A percentile compares a stretch with the other conserved stretches of the same genome.
These are phyloP conservation scores for Steromphala cineraria DNA, from an alignment of 2,888 invertebrate species.

Conservation along the genomic window DNA sequence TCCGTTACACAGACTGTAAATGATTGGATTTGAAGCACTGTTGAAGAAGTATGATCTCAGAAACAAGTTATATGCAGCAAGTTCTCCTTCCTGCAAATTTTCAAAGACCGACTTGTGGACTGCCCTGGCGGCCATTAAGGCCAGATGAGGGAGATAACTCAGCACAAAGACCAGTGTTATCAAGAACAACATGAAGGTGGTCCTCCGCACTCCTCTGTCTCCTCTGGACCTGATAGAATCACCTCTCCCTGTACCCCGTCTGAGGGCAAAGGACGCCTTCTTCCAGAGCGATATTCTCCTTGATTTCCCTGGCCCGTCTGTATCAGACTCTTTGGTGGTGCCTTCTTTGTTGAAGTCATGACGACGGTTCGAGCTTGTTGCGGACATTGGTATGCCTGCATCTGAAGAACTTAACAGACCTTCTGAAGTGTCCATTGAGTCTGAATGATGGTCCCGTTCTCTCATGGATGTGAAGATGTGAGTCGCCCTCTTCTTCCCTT, in stretches of 20 bases:
- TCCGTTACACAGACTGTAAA: slow-evolving; percentile 52
- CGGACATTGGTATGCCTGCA: not conserved
- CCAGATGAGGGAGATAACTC: slow-evolving; percentile 43
- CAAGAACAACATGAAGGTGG: slow-evolving; percentile 48
- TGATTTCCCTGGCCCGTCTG: not conserved
- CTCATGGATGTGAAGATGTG: too few relatives aligned
- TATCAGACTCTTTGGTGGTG: not conserved
- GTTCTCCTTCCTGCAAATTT: slow-evolving; percentile 30
- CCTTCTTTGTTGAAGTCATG: not conserved
- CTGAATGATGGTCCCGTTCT: not conserved
- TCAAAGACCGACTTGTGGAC: slow-evolving; percentile 38
- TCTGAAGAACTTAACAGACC: not conserved
- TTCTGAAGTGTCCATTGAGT: not conserved
- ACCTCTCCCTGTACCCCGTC: not conserved
- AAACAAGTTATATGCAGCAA: slow-evolving; percentile 45
- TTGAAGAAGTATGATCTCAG: slow-evolving; percentile 50
- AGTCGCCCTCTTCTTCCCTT: too few relatives aligned
- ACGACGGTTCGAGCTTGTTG: not conserved
- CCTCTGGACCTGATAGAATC: not conserved
- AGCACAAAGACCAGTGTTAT: slow-evolving; percentile 46
- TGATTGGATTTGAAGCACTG: slow-evolving; percentile 53
- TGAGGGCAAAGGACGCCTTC: not conserved
- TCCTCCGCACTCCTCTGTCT: slow-evolving; percentile 33
- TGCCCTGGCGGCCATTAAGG: slow-evolving; percentile 35
- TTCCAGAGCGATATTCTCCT: not conserved